These are phyloP conservation scores for Lagorchestes hirsutus DNA, from an alignment of 2,797 vertebrate genomes.

Conservation along the genomic window DNA sequence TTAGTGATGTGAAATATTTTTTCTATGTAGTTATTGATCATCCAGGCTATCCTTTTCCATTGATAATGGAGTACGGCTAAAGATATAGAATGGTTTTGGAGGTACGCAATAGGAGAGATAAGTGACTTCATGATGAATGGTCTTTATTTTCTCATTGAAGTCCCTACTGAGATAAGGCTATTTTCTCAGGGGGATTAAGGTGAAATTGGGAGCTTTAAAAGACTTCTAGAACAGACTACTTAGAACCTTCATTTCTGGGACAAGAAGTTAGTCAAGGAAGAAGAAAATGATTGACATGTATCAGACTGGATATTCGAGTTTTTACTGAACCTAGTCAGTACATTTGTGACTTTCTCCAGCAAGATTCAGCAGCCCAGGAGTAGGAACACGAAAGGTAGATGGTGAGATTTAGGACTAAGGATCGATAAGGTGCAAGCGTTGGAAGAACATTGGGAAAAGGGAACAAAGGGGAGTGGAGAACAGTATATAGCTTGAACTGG, in stretches of 20 bases:
- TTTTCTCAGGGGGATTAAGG: not conserved
- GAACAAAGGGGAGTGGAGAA: not conserved
- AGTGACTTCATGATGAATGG: not conserved
- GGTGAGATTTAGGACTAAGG: not conserved
- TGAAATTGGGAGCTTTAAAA: not conserved
- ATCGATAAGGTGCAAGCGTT: not conserved
- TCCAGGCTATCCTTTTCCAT: not conserved
- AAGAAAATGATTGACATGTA: not conserved
- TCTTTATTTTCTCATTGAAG: not conserved
- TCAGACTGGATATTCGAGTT: not conserved
- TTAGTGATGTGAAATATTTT: not conserved
- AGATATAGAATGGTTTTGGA: not conserved
- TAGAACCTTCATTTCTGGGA: not conserved
- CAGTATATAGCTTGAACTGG: not conserved
- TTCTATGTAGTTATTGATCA: not conserved
- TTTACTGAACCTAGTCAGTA: not conserved
- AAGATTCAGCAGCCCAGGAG: not conserved
- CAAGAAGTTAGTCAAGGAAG: not conserved
- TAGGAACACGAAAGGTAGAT: not conserved
- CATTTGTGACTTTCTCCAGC: not conserved
- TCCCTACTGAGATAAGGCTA: not conserved
- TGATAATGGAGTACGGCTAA: not conserved
- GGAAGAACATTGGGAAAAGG: not conserved
- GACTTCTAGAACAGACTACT: not conserved
- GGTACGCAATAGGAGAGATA: not conserved